Conservation (phyloP, 1,140 invertebrate species). For the Kradibia gibbosae region DNA sequence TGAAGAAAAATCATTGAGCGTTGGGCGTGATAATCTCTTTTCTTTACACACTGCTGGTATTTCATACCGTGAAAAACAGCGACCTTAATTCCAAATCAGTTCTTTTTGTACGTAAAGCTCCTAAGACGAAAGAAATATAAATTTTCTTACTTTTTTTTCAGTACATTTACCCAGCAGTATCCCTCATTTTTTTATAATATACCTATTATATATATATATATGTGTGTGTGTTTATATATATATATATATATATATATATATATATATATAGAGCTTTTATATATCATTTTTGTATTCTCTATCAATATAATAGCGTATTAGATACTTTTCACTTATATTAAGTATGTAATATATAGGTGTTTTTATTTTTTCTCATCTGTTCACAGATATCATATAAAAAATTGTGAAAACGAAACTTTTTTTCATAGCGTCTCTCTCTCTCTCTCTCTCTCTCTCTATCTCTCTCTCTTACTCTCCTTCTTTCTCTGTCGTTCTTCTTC, state of each 20-base stretch:
- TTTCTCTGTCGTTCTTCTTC: constrained; percentile 33
- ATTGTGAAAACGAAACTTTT: constrained; percentile 69
- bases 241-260: neutral
- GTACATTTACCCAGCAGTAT: constrained; percentile 67
- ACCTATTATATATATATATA: constrained; percentile 52
- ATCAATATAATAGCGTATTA: constrained; percentile 72
- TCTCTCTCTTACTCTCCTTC: constrained; percentile 49
- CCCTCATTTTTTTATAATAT: constrained; percentile 65
- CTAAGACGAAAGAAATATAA: constrained; percentile 48
- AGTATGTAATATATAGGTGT: constrained; percentile 72
- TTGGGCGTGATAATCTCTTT: constrained; percentile 49
- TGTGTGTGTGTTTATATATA: neutral
- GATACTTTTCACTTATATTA: constrained; percentile 71
- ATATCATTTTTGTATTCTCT: constrained; percentile 70
- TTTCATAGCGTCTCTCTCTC: constrained; percentile 59
- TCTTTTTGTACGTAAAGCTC: constrained; percentile 52
- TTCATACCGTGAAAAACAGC: constrained; percentile 45
- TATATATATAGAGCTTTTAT: constrained; percentile 62
- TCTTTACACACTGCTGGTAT: constrained; percentile 52
- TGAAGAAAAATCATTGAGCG: constrained; percentile 46
- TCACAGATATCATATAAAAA: constrained; percentile 69
- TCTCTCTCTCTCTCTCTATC: constrained; percentile 49
- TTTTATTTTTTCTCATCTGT: constrained; percentile 62
- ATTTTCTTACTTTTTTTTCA: constrained; percentile 50
- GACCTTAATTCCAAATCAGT: constrained; percentile 50